These are phyloP conservation scores for Dicycla oo DNA, from an alignment of 2,888 invertebrate species.

Conservation along the genomic window DNA sequence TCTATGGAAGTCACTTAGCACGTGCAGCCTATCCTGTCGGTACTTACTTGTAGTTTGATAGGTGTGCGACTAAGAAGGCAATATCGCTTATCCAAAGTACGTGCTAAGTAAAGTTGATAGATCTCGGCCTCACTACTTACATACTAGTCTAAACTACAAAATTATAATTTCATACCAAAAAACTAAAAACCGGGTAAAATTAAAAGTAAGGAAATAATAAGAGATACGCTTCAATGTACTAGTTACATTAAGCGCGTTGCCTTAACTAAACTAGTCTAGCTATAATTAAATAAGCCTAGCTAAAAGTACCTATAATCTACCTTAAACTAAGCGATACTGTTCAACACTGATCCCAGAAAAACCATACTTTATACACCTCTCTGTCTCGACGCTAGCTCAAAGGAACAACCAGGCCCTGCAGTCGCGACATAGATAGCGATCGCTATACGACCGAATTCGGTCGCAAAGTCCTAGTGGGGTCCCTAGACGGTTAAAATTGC, in stretches of 20 bases:
- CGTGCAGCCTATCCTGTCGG: neutral
- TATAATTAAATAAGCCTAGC: conserved; percentile 25
- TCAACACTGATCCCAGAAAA: conserved; percentile 50
- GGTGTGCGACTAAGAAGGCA: neutral
- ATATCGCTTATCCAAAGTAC: neutral
- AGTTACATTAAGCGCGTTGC: conserved; percentile 44
- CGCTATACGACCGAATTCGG: too few relatives aligned
- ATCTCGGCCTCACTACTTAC: conserved; percentile 37
- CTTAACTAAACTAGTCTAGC: conserved; percentile 25
- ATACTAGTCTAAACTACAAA: conserved; percentile 55
- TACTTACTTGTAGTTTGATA: neutral
- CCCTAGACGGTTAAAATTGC: too few relatives aligned
- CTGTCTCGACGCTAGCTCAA: conserved; percentile 71
- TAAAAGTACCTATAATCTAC: conserved; percentile 30
- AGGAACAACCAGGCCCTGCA: conserved; percentile 59
- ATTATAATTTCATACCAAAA: conserved; percentile 45
- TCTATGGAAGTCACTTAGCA: conserved; percentile 3
- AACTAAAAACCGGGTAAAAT: conserved; percentile 54
- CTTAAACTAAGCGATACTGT: conserved; percentile 43
- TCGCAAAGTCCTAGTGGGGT: too few relatives aligned
- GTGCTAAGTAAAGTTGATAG: conserved; percentile 5
- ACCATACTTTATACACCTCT: conserved; percentile 65
- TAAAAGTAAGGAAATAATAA: conserved; percentile 53
- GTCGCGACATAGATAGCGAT: too few relatives aligned
- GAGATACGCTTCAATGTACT: conserved; percentile 52